Conservation (phyloP, 2,797 vertebrate species). For the Acanthopagrus latus region DNA sequence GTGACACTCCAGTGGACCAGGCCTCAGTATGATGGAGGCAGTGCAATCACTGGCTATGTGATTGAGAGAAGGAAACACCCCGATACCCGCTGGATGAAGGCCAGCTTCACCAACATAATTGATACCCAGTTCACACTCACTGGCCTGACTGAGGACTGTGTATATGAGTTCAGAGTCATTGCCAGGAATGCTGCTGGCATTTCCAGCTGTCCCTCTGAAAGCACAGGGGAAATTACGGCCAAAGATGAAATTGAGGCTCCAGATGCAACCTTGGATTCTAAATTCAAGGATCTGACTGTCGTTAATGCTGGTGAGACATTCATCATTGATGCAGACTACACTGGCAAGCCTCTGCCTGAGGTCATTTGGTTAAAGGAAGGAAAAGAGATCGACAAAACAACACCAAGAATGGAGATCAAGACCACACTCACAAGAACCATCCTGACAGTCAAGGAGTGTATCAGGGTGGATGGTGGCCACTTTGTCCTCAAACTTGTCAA, state of each 20-base stretch:
- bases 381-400: slow-evolving; percentile 90
- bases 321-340: slow-evolving; percentile 95
- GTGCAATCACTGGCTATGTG: slow-evolving; percentile 94
- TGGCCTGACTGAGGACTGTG: slow-evolving; percentile 92
- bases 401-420: slow-evolving; percentile 90
- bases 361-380: slow-evolving; percentile 93
- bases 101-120: slow-evolving; percentile 95
- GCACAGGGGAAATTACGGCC: slow-evolving; percentile 95
- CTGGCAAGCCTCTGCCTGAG: slow-evolving; percentile 95
- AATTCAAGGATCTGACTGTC: slow-evolving; percentile 88
- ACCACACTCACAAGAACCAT: slow-evolving; percentile 93
- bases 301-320: slow-evolving; percentile 94
- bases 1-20: slow-evolving; percentile 94
- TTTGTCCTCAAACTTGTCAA: slow-evolving; percentile 93
- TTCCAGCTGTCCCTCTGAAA: slow-evolving; percentile 92
- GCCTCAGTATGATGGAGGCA: slow-evolving; percentile 97
- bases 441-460: slow-evolving; percentile 88
- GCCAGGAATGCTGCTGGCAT: slow-evolving; percentile 95
- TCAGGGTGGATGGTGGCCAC: slow-evolving; percentile 94
- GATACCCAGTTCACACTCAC: slow-evolving; percentile 93
- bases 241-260: slow-evolving; percentile 95
- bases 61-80: slow-evolving; percentile 96
- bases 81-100: slow-evolving; percentile 98
- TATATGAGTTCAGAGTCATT: slow-evolving; percentile 96
- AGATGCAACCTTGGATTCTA: slow-evolving; percentile 92